A percentile compares a stretch with the other conserved stretches of the same genome.
phyloP scores from a whole-genome alignment of 2,797 vertebrate genomes.

The Stomatorhinus walkeri region DNA sequence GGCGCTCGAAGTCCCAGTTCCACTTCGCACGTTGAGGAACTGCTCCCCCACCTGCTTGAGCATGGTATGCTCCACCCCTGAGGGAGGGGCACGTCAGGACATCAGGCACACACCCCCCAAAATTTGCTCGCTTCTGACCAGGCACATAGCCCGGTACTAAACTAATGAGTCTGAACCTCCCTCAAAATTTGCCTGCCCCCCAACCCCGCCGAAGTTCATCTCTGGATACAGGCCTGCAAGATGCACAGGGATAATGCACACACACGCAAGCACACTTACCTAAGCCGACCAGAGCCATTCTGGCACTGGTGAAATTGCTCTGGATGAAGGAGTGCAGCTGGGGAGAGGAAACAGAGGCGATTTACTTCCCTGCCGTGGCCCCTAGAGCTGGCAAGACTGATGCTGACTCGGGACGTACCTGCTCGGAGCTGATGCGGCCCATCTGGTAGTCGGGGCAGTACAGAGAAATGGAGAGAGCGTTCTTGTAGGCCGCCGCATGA shows the following conservation, averaged over 20 bases:
- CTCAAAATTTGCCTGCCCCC: neutral
- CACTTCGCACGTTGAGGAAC: constrained; percentile 89
- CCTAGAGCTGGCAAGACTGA: neutral
- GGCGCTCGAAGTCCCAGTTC: constrained; percentile 64
- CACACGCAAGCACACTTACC: constrained; percentile 57
- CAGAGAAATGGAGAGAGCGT: constrained; percentile 79
- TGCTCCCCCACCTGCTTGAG: constrained; percentile 89
- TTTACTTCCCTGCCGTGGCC: neutral
- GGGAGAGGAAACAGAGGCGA: constrained; percentile 30
- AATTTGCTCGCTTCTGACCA: neutral
- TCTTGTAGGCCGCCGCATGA: constrained; percentile 81
- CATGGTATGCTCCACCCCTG: constrained; percentile 79
- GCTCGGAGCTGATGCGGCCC: constrained; percentile 75
- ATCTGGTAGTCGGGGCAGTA: constrained; percentile 85
- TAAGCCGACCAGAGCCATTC: constrained; percentile 90
- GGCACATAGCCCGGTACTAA: neutral
- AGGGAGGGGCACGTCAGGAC: neutral
- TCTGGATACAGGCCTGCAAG: neutral
- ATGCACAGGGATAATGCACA: neutral
- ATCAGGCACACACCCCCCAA: neutral
- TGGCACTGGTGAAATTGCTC: constrained; percentile 87
- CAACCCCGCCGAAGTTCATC: neutral
- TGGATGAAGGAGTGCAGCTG: constrained; percentile 88
- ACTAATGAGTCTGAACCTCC: neutral
- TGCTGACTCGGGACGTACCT: constrained; percentile 54